Percentiles rank a stretch among this genome's conserved stretches.
These are phyloP conservation scores for Eulacestoma nigropectus DNA, from an alignment of 2,113 vertebrate genomes.

Conservation along the genomic window DNA sequence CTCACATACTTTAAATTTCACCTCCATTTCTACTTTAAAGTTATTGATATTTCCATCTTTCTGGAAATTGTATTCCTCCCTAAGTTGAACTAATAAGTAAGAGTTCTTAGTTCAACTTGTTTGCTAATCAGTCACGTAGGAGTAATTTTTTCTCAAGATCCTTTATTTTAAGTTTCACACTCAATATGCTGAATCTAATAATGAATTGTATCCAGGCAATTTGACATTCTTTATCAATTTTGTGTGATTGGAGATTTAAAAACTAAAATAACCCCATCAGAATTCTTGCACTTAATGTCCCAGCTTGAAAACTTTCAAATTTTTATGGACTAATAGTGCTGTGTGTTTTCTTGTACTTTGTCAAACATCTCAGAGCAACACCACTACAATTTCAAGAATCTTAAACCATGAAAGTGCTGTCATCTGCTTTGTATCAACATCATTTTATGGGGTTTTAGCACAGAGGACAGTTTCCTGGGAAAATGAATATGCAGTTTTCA, in stretches of 20 bases:
- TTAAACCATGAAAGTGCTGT: background rate
- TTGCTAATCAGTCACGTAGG: background rate
- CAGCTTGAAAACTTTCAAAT: background rate
- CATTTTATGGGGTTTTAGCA: background rate
- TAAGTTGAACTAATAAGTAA: background rate
- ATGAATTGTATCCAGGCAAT: background rate
- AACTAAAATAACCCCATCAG: background rate
- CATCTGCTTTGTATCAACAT: constrained; percentile 28
- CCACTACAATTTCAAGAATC: background rate
- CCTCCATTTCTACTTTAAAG: background rate
- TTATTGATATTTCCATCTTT: background rate
- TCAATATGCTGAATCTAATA: background rate
- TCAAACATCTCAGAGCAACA: constrained; percentile 1
- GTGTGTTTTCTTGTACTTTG: background rate
- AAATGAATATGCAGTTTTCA: background rate
- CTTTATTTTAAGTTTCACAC: background rate
- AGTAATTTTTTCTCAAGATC: background rate
- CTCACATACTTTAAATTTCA: background rate
- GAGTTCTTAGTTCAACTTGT: background rate
- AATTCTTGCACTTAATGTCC: background rate
- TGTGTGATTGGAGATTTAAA: background rate
- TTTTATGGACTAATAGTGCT: background rate
- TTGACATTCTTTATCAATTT: background rate
- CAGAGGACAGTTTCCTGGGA: background rate
- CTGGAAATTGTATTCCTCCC: background rate